A percentile compares a stretch with the other conserved stretches of the same genome.
phyloP scores from a whole-genome alignment of 2,888 invertebrate genomes.

The Pomacea canaliculata region DNA sequence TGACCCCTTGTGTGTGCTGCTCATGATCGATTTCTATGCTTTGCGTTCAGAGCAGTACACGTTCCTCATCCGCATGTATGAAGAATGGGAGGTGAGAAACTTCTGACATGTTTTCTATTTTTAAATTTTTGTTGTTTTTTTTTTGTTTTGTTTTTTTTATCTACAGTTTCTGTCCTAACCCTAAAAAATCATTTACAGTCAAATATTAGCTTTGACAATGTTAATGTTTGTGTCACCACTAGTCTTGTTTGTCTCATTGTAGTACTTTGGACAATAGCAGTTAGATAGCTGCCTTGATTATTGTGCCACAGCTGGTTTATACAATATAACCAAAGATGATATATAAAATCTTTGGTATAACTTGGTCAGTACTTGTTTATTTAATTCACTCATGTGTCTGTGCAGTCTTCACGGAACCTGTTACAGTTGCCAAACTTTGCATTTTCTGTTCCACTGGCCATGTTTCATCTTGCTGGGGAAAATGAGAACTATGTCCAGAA shows the following conservation, averaged over 20 bases:
- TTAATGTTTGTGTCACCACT: too few species aligned
- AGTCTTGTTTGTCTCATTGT: too few species aligned
- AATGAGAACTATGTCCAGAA: slow-evolving; percentile 46
- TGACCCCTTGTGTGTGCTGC: slow-evolving; percentile 71
- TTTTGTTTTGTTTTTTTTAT: not conserved
- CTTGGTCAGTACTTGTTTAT: too few species aligned
- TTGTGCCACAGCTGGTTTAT: too few species aligned
- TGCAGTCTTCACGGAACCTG: slow-evolving; percentile 76
- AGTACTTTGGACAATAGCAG: too few species aligned
- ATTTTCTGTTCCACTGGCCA: slow-evolving; percentile 81
- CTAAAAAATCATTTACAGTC: too few species aligned
- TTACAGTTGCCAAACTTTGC: slow-evolving; percentile 89
- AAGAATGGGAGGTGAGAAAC: slow-evolving; percentile 68
- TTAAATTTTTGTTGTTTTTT: not conserved
- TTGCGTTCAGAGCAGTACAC: slow-evolving; percentile 80
- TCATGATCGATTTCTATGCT: slow-evolving; percentile 87
- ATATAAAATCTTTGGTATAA: too few species aligned
- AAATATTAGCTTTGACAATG: too few species aligned
- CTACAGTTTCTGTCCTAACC: too few species aligned
- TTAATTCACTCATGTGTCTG: slow-evolving; percentile 20
- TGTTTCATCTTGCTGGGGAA: slow-evolving; percentile 51
- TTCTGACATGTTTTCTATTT: not conserved
- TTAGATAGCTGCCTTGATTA: too few species aligned
- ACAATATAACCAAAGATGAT: too few species aligned
- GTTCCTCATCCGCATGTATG: slow-evolving; percentile 76